These are phyloP conservation scores for Platichthys flesus DNA, from an alignment of 2,113 vertebrate species.

Conservation along the genomic window DNA sequence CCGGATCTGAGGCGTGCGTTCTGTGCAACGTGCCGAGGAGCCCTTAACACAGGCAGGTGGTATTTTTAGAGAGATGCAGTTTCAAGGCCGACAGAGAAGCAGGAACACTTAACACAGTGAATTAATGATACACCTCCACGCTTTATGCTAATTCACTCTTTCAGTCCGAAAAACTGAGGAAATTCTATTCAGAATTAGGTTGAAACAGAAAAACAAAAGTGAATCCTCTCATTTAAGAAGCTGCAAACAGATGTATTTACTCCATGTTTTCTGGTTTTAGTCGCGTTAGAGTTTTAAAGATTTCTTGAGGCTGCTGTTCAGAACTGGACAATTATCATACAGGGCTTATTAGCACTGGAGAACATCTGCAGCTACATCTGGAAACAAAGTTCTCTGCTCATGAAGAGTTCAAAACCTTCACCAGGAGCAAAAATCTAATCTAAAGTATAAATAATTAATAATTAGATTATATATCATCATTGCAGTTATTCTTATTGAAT, in stretches of 20 bases:
- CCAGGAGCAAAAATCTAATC: too few relatives aligned
- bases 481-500: too few relatives aligned
- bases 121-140: not conserved
- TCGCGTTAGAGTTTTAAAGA: too few relatives aligned
- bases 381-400: too few relatives aligned
- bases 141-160: not conserved
- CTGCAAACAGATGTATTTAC: not conserved
- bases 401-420: too few relatives aligned
- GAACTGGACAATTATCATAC: too few relatives aligned
- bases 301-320: too few relatives aligned
- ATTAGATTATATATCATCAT: too few relatives aligned
- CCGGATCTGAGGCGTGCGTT: not conserved
- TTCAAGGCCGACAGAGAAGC: not conserved
- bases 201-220: not conserved
- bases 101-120: not conserved
- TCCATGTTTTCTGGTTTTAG: too few relatives aligned
- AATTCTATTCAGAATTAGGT: not conserved
- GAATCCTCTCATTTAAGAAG: not conserved
- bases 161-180: not conserved
- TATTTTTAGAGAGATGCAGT: slow-evolving; percentile 3
- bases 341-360: too few relatives aligned
- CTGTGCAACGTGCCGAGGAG: not conserved
- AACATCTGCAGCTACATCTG: too few relatives aligned
- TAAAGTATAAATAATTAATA: too few relatives aligned
- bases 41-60: not conserved